Base-by-base conservation (phyloP, 2,113 vertebrate species). In the Apodemus sylvaticus region DNA sequence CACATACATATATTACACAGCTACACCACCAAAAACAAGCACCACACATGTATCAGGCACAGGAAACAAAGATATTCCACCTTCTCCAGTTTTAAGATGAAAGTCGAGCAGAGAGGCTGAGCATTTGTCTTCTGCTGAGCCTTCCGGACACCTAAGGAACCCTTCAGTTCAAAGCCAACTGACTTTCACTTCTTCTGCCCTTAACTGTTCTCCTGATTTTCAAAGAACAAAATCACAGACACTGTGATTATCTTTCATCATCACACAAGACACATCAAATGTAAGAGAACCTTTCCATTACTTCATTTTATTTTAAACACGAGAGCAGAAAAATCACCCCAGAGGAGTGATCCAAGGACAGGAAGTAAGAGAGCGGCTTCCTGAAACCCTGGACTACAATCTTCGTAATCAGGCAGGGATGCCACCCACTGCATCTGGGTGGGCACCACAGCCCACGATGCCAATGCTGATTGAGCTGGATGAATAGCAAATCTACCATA, bases 401-500 rank as follows among this genome's bases (percentile, higher is more conserved):
- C 92, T 19, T n/a, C 97, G 64, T 70, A 90, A 98, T 98, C 97
- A 98, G 86, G 66, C 6, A 5, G 85, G 94, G 94, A 94, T 60
- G 89, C 92, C 90, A 92, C 97, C 96, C 95, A 96, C 97, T 95
- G 93, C 93, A 95, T 94, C 94, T 94, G 78, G 95, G 97, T 93
- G 62, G 96, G 92, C 93, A 98, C 96, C 88, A 94, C 95, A 97
- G 82, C 64, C 55, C 5, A 96, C 97, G 97, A 95, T 94, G 94
- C 94, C 98, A 98, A 98, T 98, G 94, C 95, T 98, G 92, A 96
- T 96, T 90, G 8, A 95, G 96, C 93, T n/a, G 64, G 78, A 97
- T 98, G 97, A 98, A 98, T 97, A 98, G 96, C 96, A 90, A 98
- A 98, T 95, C 94, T 97, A 87, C 62, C 95, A 62, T 60, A 98